A percentile compares a stretch with the other conserved stretches of the same genome.
Evolutionary conservation across 2,888 invertebrate species (phyloP).

Genomic region (Drosophila macrothrix): DNA sequence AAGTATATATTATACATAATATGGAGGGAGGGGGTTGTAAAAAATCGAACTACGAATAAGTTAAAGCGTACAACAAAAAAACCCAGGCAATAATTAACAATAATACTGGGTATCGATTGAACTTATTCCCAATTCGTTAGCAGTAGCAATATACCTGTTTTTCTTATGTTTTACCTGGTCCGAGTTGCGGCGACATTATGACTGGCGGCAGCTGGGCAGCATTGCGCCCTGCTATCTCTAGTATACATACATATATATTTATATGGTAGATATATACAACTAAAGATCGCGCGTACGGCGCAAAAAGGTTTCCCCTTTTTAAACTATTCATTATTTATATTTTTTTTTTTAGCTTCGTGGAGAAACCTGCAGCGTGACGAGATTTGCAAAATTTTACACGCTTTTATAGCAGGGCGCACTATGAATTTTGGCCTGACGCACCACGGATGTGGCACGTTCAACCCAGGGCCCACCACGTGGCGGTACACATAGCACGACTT

Average conservation of each 20-base stretch:
- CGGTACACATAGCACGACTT: slow-evolving; percentile 84
- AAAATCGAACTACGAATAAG: slow-evolving; percentile 1
- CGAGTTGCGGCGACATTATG: slow-evolving; percentile 15
- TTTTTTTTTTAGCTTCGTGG: slow-evolving; percentile 35
- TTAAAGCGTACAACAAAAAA: background rate
- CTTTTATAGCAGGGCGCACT: slow-evolving; percentile 82
- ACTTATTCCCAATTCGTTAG: background rate
- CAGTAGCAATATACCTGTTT: slow-evolving; percentile 21
- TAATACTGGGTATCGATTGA: background rate
- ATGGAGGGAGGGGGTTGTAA: background rate
- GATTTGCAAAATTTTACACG: slow-evolving; percentile 49
- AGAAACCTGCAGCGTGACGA: slow-evolving; percentile 80
- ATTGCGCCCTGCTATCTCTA: slow-evolving; percentile 65
- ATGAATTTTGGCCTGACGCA: slow-evolving; percentile 83
- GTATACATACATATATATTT: background rate
- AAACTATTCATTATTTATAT: background rate
- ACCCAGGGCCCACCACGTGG: slow-evolving; percentile 84
- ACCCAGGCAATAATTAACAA: background rate
- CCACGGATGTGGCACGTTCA: slow-evolving; percentile 81
- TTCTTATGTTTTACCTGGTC: slow-evolving; percentile 54
- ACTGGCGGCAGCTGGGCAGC: slow-evolving; percentile 11
- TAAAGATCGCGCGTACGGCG: slow-evolving; percentile 47
- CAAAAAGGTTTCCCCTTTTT: slow-evolving; percentile 54
- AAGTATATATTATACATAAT: background rate
- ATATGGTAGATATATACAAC: background rate